These are phyloP conservation scores for Magallana gigas DNA, from an alignment of 1,140 invertebrate genomes.

Conservation along the genomic window DNA sequence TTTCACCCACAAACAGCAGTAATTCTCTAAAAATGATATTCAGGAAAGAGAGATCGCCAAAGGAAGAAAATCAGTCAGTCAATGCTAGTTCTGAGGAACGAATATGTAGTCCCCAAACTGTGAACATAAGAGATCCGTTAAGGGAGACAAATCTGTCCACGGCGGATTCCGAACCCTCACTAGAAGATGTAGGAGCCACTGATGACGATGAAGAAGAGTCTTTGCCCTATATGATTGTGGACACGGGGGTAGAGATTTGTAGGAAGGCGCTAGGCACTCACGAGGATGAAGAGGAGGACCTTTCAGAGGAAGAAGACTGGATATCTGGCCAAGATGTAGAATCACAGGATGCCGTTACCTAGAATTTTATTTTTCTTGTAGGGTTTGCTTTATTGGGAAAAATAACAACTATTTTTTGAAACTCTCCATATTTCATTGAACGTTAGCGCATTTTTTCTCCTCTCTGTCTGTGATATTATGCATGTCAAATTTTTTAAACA, in stretches of 20 bases:
- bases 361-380: background rate
- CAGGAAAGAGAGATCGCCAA: constrained; percentile 7
- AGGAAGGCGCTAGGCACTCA: background rate
- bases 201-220: background rate
- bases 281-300: background rate
- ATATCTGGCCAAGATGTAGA: background rate
- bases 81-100: background rate
- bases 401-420: too few species aligned
- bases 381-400: too few species aligned
- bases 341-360: constrained; percentile 1
- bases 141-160: background rate
- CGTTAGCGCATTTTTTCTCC: too few species aligned
- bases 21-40: constrained; percentile 20
- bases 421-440: too few species aligned
- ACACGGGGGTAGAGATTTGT: constrained; percentile 23
- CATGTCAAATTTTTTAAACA: too few species aligned
- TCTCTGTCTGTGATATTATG: too few species aligned
- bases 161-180: background rate
- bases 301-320: constrained; percentile 10
- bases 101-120: background rate
- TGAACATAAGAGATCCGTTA: background rate
- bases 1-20: background rate
- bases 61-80: background rate
- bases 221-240: background rate
- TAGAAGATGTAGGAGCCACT: background rate